Base-by-base conservation (phyloP, 30 jellyfish, hydroid and myxozoan species). In the Aurelia sp. region DNA sequence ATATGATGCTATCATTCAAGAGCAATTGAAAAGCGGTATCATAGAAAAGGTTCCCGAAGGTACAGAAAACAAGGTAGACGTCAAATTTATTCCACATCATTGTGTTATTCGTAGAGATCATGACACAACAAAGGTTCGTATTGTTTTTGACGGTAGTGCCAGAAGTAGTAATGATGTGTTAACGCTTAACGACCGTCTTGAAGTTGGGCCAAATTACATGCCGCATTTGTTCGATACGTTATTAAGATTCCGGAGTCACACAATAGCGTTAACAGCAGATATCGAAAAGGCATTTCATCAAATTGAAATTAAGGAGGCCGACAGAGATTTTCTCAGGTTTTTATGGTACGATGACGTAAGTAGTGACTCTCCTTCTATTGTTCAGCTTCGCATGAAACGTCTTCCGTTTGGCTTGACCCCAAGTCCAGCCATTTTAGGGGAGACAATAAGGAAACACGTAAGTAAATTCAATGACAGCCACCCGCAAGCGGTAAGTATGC, bases 91-190 rank as follows among this genome's bases (percentile, higher is more conserved):
- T 16, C 48, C 72, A 3, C 94, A 85, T 64, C 78, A 52, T 72
- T 72, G 77, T 8, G 91, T 85, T 35, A 8, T 62, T 13, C 44
- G 90, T 1, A 24, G 47, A 8, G 91, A 85, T 4, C 33, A 48
- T 7, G 48, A 73, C 17, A 72, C 91, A 27, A 87, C 96, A 10
- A 88, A 88, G 24, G 22, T 59, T 22, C 68, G 93, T 13, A 67
- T 87, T 22, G 96, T 87, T 38, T 87, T 65, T 27, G 72, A 78
- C 50, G 81, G 85, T 12, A 5, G 18, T 12, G 33, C 33, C 2
- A 27, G 2, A 27, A 27, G 33, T 27, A 27, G 33, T 27, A 27
- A 27, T 27, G 1, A 27, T 27, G 33, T 27, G 33, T 27, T 27
- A 27, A 27, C 33, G 33, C 33, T 27, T 27, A 27, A 27, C 33